Base-by-base conservation (phyloP, 1,140 invertebrate genomes). In the Euwallacea fornicatus region DNA sequence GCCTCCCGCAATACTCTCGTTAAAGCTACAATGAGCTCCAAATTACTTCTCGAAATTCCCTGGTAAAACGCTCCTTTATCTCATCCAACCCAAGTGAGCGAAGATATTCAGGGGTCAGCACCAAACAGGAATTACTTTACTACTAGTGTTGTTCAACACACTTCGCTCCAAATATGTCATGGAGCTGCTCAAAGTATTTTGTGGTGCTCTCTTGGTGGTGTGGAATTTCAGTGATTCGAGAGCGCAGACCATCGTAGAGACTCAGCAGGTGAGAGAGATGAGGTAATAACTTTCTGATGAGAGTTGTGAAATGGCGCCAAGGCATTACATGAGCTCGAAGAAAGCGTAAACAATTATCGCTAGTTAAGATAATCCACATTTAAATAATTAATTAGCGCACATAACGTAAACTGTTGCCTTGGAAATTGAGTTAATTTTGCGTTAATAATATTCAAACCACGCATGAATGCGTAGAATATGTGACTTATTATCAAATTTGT, bases 81-180 rank as follows among this genome's bases (percentile, higher is more conserved):
- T 54, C 59, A 42, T 61, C 42, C 43, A 69, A 13, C 42, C 62
- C 59, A 13, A 63, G 10, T 54, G 59, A 47, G 21, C 16, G 15
- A 71, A 64, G 69, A 71, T 71, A 71, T 71, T 78, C 75, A 78
- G 68, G 72, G 78, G 78, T 78, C 76, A 78, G 21, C 66, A 73
- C 66, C 68, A 74, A 78, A 69, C 73, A 78, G 75, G 76, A 78
- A 77, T 77, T 76, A 73, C 75, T 74, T 75, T 69, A 74, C 21
- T 33, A 33, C 67, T 72, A 76, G 74, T 76, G 73, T 46, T 73
- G 71, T 66, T 54, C 21, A 72, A 55, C 70, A 56, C 61, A 46
- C 44, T 47, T 54, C 42, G 43, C n/a, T 72, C 70, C 65, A 67
- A 72, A 72, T 72, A 72, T 66, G 70, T 50, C 60, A 72, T 72